Base-by-base conservation (phyloP, 2,113 vertebrate species). In the Ochotona princeps region DNA sequence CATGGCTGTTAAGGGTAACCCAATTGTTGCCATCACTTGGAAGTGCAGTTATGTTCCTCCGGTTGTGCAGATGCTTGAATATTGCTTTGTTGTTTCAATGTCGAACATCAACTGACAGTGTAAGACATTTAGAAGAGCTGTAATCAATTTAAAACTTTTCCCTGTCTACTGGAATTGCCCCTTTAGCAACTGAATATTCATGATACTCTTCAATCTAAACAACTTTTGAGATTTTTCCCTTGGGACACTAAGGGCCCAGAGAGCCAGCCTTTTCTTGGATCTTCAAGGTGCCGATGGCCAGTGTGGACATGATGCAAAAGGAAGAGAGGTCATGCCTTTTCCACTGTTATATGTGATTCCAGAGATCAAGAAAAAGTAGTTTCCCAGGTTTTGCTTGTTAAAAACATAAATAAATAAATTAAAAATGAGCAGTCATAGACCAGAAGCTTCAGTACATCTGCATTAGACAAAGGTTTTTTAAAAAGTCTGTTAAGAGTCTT, bases 31-130 rank as follows among this genome's bases (percentile, higher is more conserved):
- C 69, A 91, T 84, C 74, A 75, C 9, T 87, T 57, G 65, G 90
- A 84, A 67, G 38, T 8, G 54, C 47, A 89, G 57, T 32, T 21
- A 35, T 82, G 72, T 86, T 44, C 67, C 47, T 79, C 78, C 63
- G 87, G 87, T 79, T 44, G 9, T 79, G 87, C 81, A 89, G 54
- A 78, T 92, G 60, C 84, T 44, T 92, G 17, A 95, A 92, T 96
- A 94, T 92, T 96, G 92, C 93, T 96, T 96, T 69, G 67, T 87
- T 89, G 67, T 90, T 85, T 30, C 92, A 92, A 25, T 78, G 63
- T 83, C 66, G 79, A 92, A 87, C 67, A 87, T 44, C 83, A 90
- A 76, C 51, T 78, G 51, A 78, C 35, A 61, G 57, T 17, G 30
- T 10, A 81, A 49, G 75, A 92, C 75, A 89, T 65, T 89, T 87